Percentiles rank a stretch among this genome's conserved stretches.
These are phyloP conservation scores for Itoplectis maculator DNA, from an alignment of 2,888 invertebrate genomes.

Conservation along the genomic window DNA sequence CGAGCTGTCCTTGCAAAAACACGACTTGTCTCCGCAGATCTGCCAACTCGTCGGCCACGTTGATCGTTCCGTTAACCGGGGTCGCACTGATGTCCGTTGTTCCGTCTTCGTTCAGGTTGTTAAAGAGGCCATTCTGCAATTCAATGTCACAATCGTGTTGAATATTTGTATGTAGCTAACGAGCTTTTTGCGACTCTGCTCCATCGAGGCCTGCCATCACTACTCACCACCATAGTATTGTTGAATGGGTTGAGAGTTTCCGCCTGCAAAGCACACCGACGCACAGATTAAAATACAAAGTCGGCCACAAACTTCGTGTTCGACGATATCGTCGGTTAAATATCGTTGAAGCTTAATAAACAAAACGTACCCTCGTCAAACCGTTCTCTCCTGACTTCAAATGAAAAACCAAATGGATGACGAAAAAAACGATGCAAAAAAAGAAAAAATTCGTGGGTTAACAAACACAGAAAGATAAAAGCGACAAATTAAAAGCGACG, in stretches of 20 bases:
- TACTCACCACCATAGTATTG: constrained; percentile 84
- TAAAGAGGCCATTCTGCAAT: constrained; percentile 88
- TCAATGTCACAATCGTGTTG: background rate
- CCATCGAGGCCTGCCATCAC: background rate
- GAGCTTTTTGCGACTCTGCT: background rate
- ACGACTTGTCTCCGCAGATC: constrained; percentile 93
- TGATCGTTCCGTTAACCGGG: constrained; percentile 77
- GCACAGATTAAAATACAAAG: constrained; percentile 9
- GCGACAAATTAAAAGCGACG: constrained; percentile 61
- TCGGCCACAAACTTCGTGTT: background rate
- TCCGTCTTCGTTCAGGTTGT: constrained; percentile 85
- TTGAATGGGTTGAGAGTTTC: constrained; percentile 96
- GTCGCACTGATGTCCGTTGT: constrained; percentile 86
- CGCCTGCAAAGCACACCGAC: constrained; percentile 86
- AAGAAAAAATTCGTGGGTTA: constrained; percentile 76
- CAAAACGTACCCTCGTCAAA: constrained; percentile 84
- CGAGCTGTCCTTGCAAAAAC: constrained; percentile 94
- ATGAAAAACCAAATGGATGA: constrained; percentile 78
- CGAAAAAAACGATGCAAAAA: constrained; percentile 78
- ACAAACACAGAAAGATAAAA: constrained; percentile 70
- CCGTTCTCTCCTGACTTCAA: constrained; percentile 84
- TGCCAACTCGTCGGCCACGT: constrained; percentile 87
- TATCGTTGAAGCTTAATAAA: constrained; percentile 73
- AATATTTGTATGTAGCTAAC: no score
- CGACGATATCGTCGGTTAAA: constrained; percentile 50